A percentile compares a stretch with the other conserved stretches of the same genome.
Evolutionary conservation across 1,140 invertebrate species (phyloP).

Genomic region (Calliphora vicina): DNA sequence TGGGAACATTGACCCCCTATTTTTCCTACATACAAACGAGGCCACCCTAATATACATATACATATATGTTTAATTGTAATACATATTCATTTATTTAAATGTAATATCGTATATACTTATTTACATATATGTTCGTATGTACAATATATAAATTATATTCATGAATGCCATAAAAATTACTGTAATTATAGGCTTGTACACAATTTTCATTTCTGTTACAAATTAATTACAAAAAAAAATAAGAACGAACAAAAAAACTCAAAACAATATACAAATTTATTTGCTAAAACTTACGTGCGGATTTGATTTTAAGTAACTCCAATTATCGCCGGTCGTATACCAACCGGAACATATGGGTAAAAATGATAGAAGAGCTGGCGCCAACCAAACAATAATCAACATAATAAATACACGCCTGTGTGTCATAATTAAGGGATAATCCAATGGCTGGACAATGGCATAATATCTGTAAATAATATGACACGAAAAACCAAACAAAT

Average conservation of each 20-base stretch:
- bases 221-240: background rate
- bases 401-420: constrained; percentile 77
- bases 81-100: too few relatives aligned
- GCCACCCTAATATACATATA: too few relatives aligned
- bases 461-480: constrained; percentile 71
- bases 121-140: background rate
- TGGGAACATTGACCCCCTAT: too few relatives aligned
- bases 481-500: background rate
- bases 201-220: background rate
- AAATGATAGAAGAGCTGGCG: constrained; percentile 91
- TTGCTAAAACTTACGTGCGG: constrained; percentile 68
- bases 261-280: background rate
- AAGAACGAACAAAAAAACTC: background rate
- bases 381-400: constrained; percentile 89
- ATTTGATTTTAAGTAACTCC: constrained; percentile 73
- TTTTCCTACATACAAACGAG: too few relatives aligned
- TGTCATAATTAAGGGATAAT: constrained; percentile 90
- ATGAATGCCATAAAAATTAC: background rate
- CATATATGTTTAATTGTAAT: too few relatives aligned
- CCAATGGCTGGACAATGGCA: constrained; percentile 87
- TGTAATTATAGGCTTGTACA: too few relatives aligned
- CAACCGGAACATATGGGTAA: constrained; percentile 94
- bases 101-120: too few relatives aligned
- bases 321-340: constrained; percentile 87
- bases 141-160: background rate